Base-by-base conservation (phyloP, 2,113 vertebrate genomes). In the Carassius carassius region DNA sequence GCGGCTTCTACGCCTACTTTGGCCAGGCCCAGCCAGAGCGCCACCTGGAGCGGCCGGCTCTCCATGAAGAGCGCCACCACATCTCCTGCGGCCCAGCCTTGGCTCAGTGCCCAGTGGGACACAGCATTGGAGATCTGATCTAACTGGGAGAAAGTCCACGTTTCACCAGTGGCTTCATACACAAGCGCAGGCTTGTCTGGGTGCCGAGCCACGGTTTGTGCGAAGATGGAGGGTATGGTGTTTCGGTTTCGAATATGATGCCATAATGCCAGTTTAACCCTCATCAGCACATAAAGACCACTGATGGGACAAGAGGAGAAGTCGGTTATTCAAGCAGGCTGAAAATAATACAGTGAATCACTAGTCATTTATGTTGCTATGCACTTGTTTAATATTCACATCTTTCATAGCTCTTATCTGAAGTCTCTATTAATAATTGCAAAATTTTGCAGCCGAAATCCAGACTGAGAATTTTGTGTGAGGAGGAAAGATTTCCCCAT, bases 21-120 rank as follows among this genome's bases (percentile, higher is more conserved):
- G 4, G 96, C 96, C 88, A 97, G 90, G 19, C 97, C 97, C 13
- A 98, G 91, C 97, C 97, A 97, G 11, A 98, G 93, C 0, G 95
- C 96, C n/a, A 98, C 96, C 1, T 97, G 96, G 37, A 97, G 91
- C 0, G 96, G 97, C 19, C 95, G 92, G 81, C 96, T 96, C 88
- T 97, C 97, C 95, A 97, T 95, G 86, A 97, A 96, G 56, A 98
- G 29, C 0, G 97, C 97, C 4, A 98, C 93, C 80, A 98, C 96
- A 2, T 98, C 96, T 0, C 97, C 97, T 0, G 91, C 80, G 0
- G n/a, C 81, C 82, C 95, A 96, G 23, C 97, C 97, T 62, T 95
- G 93, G 86, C 85, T 90, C 69, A 72, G 84, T 14, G 95, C 95
- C 90, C 94, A 94, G 67, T 96, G 93, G 12, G 93, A 96, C 81